phyloP scores from a whole-genome alignment of 2,797 vertebrate genomes.

The Poecilia velifera region DNA sequence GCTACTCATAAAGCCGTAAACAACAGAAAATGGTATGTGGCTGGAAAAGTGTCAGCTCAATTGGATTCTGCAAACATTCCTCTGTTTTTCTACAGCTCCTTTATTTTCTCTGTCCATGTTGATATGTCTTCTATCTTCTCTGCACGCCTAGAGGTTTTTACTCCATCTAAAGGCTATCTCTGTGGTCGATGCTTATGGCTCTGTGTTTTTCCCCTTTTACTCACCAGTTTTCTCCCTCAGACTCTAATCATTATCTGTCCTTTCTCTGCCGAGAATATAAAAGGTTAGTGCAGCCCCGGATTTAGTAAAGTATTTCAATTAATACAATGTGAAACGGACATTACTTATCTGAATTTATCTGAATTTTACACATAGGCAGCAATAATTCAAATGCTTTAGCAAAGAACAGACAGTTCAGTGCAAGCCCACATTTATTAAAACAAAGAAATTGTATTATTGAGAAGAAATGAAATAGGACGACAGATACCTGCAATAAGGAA shows the following conservation, averaged over 20 bases:
- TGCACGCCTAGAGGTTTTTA: constrained; percentile 58
- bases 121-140: constrained; percentile 69
- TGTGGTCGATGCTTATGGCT: constrained; percentile 60
- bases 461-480: neutral
- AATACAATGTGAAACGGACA: neutral
- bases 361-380: neutral
- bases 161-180: constrained; percentile 65
- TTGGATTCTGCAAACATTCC: constrained; percentile 72
- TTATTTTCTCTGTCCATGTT: constrained; percentile 76
- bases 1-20: constrained; percentile 75
- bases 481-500: neutral
- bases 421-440: neutral
- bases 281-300: neutral
- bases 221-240: constrained; percentile 44
- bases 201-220: constrained; percentile 59
- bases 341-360: neutral
- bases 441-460: neutral
- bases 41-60: constrained; percentile 75
- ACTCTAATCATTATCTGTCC: constrained; percentile 41
- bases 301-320: neutral
- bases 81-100: constrained; percentile 63
- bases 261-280: constrained; percentile 35
- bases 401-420: neutral
- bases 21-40: constrained; percentile 77
- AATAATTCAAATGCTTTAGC: neutral